Evolutionary conservation across 2,888 invertebrate genomes (phyloP).

Genomic region (Morpho helenor): DNA sequence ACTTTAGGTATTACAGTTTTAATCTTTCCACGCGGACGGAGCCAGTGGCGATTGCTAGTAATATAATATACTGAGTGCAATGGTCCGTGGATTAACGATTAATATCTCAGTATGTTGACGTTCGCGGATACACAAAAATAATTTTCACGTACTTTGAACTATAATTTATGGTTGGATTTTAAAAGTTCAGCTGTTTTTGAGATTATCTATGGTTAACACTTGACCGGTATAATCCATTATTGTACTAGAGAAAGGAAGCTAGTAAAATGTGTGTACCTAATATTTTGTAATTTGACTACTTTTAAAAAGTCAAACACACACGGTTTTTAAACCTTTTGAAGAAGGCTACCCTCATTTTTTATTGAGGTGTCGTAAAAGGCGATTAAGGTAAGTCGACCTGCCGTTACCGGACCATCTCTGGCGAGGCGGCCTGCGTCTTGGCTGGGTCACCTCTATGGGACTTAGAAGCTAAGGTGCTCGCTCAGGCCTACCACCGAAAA

Average conservation of each 20-base stretch:
- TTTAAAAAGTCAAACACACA: slow-evolving; percentile 1
- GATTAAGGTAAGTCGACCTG: background rate
- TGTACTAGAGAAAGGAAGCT: too few species aligned
- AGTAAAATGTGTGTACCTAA: too few species aligned
- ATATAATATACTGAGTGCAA: slow-evolving; percentile 15
- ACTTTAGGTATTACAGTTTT: too few species aligned
- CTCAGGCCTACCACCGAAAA: too few species aligned
- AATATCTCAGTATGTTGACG: slow-evolving; percentile 3
- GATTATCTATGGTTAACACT: slow-evolving; percentile 17
- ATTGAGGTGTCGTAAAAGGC: background rate
- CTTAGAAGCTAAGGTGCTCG: too few species aligned
- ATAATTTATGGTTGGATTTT: slow-evolving; percentile 10
- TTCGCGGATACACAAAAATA: slow-evolving; percentile 7
- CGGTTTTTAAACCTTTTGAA: background rate
- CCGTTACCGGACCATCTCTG: too few species aligned
- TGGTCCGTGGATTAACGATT: slow-evolving; percentile 18
- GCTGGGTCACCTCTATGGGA: too few species aligned
- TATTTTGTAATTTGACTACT: slow-evolving; percentile 7
- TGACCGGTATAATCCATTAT: slow-evolving; percentile 4
- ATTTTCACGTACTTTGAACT: slow-evolving; percentile 13
- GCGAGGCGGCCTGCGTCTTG: too few species aligned
- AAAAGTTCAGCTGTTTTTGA: slow-evolving; percentile 6
- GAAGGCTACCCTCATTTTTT: background rate
- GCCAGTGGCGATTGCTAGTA: too few species aligned
- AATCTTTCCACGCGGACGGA: too few species aligned